Conservation (phyloP, 92 coral and sea anemone genomes). For the Porites evermanni region DNA sequence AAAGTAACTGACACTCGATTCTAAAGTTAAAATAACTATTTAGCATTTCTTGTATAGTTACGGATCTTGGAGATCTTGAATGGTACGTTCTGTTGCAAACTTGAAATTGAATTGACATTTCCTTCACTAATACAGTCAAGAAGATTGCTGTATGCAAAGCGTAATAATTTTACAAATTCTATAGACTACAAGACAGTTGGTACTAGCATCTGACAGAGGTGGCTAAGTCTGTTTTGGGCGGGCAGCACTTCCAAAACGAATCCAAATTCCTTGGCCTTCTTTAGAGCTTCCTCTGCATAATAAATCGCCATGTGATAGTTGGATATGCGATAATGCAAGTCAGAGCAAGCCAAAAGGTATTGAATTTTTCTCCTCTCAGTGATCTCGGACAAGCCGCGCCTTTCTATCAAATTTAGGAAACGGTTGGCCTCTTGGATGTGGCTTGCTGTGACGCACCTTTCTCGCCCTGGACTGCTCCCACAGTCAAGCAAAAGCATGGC, state of each 20-base stretch:
- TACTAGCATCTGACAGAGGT: slow-evolving; percentile 1
- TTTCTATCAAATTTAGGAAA: slow-evolving; percentile 46
- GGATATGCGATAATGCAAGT: slow-evolving; percentile 36
- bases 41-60: too few relatives aligned
- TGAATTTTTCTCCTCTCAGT: slow-evolving; percentile 55
- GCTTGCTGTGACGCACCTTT: slow-evolving; percentile 47
- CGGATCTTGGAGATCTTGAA: too few relatives aligned
- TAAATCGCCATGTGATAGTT: slow-evolving; percentile 27
- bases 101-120: too few relatives aligned
- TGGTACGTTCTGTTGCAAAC: too few relatives aligned
- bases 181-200: too few relatives aligned
- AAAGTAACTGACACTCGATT: too few relatives aligned
- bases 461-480: slow-evolving; percentile 60
- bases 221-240: slow-evolving; percentile 28
- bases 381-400: slow-evolving; percentile 35
- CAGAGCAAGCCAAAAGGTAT: slow-evolving; percentile 60
- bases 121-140: too few relatives aligned
- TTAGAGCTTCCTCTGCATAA: slow-evolving; percentile 47
- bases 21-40: too few relatives aligned
- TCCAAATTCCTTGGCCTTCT: slow-evolving; percentile 46
- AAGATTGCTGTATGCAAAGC: too few relatives aligned
- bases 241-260: slow-evolving; percentile 54
- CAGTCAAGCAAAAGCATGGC: slow-evolving; percentile 69
- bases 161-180: too few relatives aligned
- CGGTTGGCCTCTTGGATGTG: slow-evolving; percentile 56